Conservation (phyloP, 1,140 invertebrate genomes). For the Bombus superbus region DNA sequence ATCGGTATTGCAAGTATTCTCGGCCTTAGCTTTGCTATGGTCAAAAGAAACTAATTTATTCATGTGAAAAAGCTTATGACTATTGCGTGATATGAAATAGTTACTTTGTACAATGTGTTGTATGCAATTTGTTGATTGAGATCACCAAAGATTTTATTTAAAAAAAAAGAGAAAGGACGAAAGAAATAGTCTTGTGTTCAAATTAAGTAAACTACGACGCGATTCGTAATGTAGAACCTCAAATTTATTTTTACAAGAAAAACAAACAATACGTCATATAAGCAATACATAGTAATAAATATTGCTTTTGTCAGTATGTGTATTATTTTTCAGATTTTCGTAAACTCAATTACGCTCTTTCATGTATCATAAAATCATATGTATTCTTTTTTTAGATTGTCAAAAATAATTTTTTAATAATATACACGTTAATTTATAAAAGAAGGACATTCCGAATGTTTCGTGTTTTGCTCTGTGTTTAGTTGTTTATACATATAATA, state of each 20-base stretch:
- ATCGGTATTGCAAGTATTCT: constrained; percentile 91
- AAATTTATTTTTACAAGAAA: constrained; percentile 10
- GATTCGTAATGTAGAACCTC: neutral
- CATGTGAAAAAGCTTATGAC: constrained; percentile 16
- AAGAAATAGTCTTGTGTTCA: neutral
- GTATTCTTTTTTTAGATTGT: constrained; percentile 4
- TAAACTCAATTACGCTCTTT: neutral
- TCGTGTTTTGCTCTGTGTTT: neutral
- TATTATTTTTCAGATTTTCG: constrained; percentile 17
- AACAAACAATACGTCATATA: neutral
- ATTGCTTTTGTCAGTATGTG: constrained; percentile 1
- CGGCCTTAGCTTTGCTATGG: constrained; percentile 90
- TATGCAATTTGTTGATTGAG: constrained; percentile 31
- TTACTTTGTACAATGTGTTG: constrained; percentile 22
- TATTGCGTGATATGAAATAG: constrained; percentile 39
- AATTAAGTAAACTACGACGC: constrained; percentile 9
- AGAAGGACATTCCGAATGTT: constrained; percentile 29
- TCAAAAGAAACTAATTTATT: constrained; percentile 84
- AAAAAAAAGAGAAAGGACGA: neutral
- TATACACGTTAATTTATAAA: constrained; percentile 4
- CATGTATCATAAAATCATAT: constrained; percentile 26
- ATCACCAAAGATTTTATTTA: neutral
- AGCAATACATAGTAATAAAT: neutral
- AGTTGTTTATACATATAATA: neutral
- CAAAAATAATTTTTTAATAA: neutral